Conservation (phyloP, 2,888 invertebrate species). For the Lasioglossum leucozonium region DNA sequence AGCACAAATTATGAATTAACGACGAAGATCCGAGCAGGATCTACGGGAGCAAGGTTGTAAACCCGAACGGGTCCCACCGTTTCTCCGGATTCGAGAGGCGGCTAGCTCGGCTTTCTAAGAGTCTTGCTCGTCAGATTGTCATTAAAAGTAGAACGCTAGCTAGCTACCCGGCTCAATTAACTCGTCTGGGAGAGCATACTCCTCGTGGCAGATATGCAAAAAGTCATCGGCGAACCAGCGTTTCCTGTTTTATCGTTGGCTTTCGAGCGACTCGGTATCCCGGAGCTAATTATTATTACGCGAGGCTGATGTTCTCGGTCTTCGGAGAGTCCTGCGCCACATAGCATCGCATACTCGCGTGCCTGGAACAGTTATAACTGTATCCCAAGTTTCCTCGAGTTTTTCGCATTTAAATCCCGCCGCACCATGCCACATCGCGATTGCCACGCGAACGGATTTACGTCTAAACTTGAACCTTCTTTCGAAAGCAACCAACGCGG, state of each 20-base stretch:
- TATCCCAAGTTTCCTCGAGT: conserved; percentile 20
- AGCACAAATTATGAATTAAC: conserved; percentile 13
- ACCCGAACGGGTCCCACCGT: background rate
- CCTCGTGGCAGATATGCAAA: conserved; percentile 24
- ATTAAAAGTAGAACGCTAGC: conserved; percentile 44
- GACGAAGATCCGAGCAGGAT: background rate
- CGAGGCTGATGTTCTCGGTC: background rate
- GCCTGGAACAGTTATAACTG: conserved; percentile 54
- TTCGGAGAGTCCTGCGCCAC: conserved; percentile 31
- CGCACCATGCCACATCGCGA: conserved; percentile 14
- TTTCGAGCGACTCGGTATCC: conserved; percentile 2
- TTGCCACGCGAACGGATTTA: conserved; percentile 18
- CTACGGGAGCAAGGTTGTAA: background rate
- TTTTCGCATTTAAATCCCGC: conserved; percentile 18
- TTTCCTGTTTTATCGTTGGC: conserved; percentile 45
- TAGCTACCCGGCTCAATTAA: conserved; percentile 9
- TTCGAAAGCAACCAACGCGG: background rate
- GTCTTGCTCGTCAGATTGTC: conserved; percentile 1
- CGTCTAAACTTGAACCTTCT: background rate
- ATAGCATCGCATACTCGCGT: conserved; percentile 3
- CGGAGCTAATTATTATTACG: conserved; percentile 40
- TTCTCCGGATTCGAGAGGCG: conserved; percentile 17
- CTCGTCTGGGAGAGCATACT: background rate
- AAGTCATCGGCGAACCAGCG: background rate
- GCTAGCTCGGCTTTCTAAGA: conserved; percentile 7